Conservation (phyloP, 2,113 vertebrate species). For the Corythoichthys haematopterus region DNA sequence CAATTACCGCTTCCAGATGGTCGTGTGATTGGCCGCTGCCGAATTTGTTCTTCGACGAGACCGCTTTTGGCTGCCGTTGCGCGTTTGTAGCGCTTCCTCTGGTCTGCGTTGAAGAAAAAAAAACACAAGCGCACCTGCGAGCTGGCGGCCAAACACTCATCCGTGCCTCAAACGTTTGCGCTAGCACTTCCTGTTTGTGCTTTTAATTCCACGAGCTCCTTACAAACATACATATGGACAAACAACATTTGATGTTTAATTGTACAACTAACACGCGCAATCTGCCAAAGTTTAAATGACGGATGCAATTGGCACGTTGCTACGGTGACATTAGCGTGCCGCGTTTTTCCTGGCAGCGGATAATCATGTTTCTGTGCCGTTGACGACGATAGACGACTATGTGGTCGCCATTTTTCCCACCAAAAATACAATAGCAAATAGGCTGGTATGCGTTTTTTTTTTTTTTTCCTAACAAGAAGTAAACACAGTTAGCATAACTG, state of each 20-base stretch:
- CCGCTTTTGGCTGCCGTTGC: slow-evolving; percentile 20
- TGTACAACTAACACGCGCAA: not conserved
- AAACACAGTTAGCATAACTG: no score
- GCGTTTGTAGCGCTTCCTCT: slow-evolving; percentile 10
- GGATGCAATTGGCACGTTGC: not conserved
- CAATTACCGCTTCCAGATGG: not conserved
- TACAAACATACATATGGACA: not conserved
- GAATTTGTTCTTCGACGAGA: not conserved
- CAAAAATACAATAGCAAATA: no score
- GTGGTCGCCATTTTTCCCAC: no score
- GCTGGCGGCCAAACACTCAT: slow-evolving; percentile 3
- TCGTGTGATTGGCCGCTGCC: not conserved
- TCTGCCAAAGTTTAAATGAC: not conserved
- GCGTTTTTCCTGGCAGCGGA: not conserved
- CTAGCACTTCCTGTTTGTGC: not conserved
- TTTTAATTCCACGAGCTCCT: slow-evolving; percentile 22
- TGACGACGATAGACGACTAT: no score
- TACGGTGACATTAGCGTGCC: not conserved
- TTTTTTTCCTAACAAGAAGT: not conserved
- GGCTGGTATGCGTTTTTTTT: no score
- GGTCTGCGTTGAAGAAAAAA: slow-evolving; percentile 21
- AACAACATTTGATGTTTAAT: not conserved
- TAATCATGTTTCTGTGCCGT: no score
- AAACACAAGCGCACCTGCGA: not conserved
- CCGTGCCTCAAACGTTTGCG: not conserved